Base-by-base conservation (phyloP, 37 sponge, comb jelly and placozoan genomes). In the Geodia barretti region DNA sequence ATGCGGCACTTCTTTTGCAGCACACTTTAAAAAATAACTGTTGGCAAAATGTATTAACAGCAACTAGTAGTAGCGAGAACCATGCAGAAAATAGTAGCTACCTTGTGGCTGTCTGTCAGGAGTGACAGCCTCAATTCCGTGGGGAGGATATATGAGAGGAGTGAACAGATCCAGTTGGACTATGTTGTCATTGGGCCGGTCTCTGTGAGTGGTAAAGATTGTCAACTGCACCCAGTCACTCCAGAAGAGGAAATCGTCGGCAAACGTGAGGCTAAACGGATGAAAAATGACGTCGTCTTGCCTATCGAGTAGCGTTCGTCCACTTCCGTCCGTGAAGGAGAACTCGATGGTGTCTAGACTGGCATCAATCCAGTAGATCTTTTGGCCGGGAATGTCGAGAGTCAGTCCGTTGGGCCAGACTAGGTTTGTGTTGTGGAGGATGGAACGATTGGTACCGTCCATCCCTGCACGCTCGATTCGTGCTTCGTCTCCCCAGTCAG, bases 181-280 rank as follows among this genome's bases (percentile, higher is more conserved):
- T 17, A 38, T 54, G 32, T 4, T 21, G 3, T 32, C 32, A 11
- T 3, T 37, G 20, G 28, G 11, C 2, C 68, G 58, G 23, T 3
- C 31, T 59, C 61, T 84, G 77, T 76, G 70, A 34, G 84, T 39
- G 0, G 61, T 5, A 39, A 77, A 77, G 9, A 94, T 43, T 2
- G 85, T 26, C 2, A 78, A 33, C 29, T 63, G 42, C 3, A 28
- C 23, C 88, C 91, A 90, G 59, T 94, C 95, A 1, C 85, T 83
- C 88, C 91, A 94, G 72, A 74, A 94, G 0, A 91, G 35, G 1
- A 58, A 32, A 41, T 88, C 78, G 25, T 73, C 76, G 4, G 70
- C 84, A 0, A 91, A 23, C 3, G 86, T 84, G 5, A 94, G 62
- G 0, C 82, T 62, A 40, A 76, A 91, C 28, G 95, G 92, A 39